Percentiles rank a stretch among this genome's conserved stretches.
These are phyloP conservation scores for Lamprotornis superbus DNA, from an alignment of 2,113 vertebrate species.

Conservation along the genomic window DNA sequence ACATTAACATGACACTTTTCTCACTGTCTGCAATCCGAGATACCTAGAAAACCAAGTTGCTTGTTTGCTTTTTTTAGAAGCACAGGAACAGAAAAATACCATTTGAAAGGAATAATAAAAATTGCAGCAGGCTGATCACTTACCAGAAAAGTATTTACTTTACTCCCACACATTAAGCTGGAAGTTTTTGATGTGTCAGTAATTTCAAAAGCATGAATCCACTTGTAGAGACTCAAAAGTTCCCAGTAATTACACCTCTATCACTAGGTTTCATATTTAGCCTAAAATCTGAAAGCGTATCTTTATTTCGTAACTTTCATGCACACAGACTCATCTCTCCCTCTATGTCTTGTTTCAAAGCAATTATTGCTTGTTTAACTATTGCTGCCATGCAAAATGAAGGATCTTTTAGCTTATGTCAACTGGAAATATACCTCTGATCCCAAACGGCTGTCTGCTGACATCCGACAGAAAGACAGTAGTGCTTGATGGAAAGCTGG, in stretches of 20 bases:
- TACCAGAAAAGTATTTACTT: not conserved
- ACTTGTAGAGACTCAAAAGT: not conserved
- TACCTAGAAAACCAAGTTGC: constrained; percentile 77
- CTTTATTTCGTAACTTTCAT: not conserved
- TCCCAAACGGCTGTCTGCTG: constrained; percentile 94
- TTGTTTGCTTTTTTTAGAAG: not conserved
- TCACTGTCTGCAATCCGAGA: constrained; percentile 97
- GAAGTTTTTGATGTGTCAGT: not conserved
- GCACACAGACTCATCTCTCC: not conserved
- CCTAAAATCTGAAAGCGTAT: not conserved
- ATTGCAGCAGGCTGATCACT: not conserved
- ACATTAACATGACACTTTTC: constrained; percentile 94
- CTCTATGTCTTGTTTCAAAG: not conserved
- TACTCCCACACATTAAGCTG: not conserved
- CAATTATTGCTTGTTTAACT: not conserved
- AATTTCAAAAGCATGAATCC: not conserved
- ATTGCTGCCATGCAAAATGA: not conserved
- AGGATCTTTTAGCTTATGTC: not conserved
- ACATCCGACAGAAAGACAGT: constrained; percentile 98
- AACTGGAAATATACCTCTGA: constrained; percentile 84
- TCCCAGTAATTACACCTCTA: not conserved
- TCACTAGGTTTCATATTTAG: not conserved
- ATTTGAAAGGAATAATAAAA: not conserved
- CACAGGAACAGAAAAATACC: not conserved
- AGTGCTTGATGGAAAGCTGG: constrained; percentile 96